Evolutionary conservation across 2,113 vertebrate species (phyloP).

Genomic region (Pleuronectes platessa): DNA sequence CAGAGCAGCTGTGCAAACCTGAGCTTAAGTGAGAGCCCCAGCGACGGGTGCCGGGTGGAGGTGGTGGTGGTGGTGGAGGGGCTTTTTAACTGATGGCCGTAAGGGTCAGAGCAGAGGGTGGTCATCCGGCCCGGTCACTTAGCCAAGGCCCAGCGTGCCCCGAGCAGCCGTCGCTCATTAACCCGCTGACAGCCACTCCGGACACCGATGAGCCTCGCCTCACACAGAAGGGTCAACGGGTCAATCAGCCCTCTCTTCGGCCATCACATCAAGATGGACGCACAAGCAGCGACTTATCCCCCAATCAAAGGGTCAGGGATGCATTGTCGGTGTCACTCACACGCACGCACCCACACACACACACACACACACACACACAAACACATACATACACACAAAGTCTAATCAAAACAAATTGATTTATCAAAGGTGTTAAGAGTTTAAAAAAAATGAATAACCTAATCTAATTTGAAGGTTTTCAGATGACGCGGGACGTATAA

Average conservation of each 20-base stretch:
- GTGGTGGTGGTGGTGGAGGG: neutral
- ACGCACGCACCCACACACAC: conserved; percentile 27
- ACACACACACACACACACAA: conserved; percentile 25
- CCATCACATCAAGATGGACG: conserved; percentile 89
- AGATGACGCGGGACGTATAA: conserved; percentile 25
- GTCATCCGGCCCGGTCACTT: conserved; percentile 85
- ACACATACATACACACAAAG: conserved; percentile 31
- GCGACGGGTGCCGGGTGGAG: conserved; percentile 1
- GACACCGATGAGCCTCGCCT: conserved; percentile 84
- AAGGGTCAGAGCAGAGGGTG: conserved; percentile 67
- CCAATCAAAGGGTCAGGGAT: conserved; percentile 77
- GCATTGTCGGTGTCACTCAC: conserved; percentile 40
- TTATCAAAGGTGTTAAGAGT: conserved; percentile 70
- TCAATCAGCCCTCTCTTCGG: conserved; percentile 92
- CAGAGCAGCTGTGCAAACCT: conserved; percentile 89
- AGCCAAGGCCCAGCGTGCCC: conserved; percentile 87
- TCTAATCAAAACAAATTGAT: conserved; percentile 74
- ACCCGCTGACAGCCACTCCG: conserved; percentile 85
- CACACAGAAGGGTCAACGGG: conserved; percentile 90
- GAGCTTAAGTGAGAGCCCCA: conserved; percentile 83
- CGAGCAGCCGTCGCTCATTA: conserved; percentile 95
- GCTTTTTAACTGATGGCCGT: conserved; percentile 66
- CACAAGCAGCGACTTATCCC: conserved; percentile 87
- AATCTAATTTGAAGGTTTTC: conserved; percentile 55
- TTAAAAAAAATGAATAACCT: neutral